Conservation (phyloP, 2,113 vertebrate genomes). For the Xiphias gladius region DNA sequence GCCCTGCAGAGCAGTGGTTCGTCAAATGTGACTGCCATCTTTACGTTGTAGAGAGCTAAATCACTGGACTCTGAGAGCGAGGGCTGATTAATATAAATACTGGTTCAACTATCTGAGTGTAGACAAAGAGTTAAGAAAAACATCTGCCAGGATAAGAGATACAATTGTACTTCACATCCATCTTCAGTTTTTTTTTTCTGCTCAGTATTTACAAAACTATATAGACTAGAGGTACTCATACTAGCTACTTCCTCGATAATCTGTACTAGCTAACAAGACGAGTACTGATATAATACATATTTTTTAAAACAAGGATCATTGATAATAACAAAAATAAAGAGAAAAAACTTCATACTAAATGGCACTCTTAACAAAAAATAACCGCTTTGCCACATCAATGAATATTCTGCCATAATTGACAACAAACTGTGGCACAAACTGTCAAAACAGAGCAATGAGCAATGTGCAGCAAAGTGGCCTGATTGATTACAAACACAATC, state of each 20-base stretch:
- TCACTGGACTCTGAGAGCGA: constrained; percentile 42
- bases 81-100: constrained; percentile 72
- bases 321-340: constrained; percentile 40
- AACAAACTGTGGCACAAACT: constrained; percentile 25
- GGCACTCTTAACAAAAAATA: constrained; percentile 52
- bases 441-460: constrained; percentile 47
- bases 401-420: constrained; percentile 27
- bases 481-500: constrained; percentile 61
- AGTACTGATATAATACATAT: constrained; percentile 78
- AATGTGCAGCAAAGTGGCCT: constrained; percentile 44
- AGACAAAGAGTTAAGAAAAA: constrained; percentile 68
- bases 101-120: constrained; percentile 69
- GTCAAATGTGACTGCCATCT: not conserved
- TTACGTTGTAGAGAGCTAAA: constrained; percentile 24
- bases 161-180: constrained; percentile 75
- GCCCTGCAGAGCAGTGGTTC: constrained; percentile 24
- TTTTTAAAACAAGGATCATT: constrained; percentile 69
- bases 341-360: constrained; percentile 57
- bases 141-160: constrained; percentile 62
- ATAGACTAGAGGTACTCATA: constrained; percentile 82
- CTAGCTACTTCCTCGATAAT: constrained; percentile 81
- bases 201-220: constrained; percentile 82
- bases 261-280: constrained; percentile 83
- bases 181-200: constrained; percentile 65
- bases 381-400: constrained; percentile 28